Evolutionary conservation across 2,888 invertebrate species (phyloP).

Genomic region (Nomada goodeniana): DNA sequence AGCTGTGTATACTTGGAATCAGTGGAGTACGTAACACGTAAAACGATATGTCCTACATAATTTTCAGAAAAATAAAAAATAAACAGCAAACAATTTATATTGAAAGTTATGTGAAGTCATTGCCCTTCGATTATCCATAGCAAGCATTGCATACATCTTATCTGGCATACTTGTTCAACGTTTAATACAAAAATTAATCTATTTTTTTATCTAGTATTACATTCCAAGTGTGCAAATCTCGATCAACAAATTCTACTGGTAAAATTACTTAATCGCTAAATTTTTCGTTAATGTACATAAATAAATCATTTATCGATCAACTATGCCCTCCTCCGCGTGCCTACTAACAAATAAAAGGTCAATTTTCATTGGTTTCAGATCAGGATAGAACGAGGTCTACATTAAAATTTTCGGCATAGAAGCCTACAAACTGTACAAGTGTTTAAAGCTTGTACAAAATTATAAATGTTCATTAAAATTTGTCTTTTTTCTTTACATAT

Average conservation of each 20-base stretch:
- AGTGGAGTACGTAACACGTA: conserved; percentile 25
- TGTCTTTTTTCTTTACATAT: conserved; percentile 51
- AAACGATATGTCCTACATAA: conserved; percentile 20
- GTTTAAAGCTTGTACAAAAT: conserved; percentile 59
- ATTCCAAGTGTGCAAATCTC: conserved; percentile 69
- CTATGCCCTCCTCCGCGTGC: conserved; percentile 54
- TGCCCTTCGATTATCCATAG: conserved; percentile 40
- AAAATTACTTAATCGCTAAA: conserved; percentile 71
- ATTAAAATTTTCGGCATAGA: conserved; percentile 41
- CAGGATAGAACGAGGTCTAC: conserved; percentile 46
- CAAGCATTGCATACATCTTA: conserved; percentile 46
- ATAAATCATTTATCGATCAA: conserved; percentile 69
- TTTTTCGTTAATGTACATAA: conserved; percentile 69
- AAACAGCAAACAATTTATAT: conserved; percentile 35
- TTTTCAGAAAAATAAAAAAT: conserved; percentile 18
- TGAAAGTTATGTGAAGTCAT: conserved; percentile 31
- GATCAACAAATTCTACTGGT: conserved; percentile 69
- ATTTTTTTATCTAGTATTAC: conserved; percentile 71
- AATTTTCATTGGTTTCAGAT: conserved; percentile 37
- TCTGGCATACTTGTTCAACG: conserved; percentile 64
- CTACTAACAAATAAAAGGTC: conserved; percentile 50
- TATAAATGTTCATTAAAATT: conserved; percentile 59
- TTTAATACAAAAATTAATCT: conserved; percentile 79
- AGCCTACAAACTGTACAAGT: conserved; percentile 56
- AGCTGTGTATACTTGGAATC: conserved; percentile 12